Evolutionary conservation across 2,113 vertebrate species (phyloP), one percentile per base, ranked within the genome.

Genomic region (Synodontis membranacea): DNA sequence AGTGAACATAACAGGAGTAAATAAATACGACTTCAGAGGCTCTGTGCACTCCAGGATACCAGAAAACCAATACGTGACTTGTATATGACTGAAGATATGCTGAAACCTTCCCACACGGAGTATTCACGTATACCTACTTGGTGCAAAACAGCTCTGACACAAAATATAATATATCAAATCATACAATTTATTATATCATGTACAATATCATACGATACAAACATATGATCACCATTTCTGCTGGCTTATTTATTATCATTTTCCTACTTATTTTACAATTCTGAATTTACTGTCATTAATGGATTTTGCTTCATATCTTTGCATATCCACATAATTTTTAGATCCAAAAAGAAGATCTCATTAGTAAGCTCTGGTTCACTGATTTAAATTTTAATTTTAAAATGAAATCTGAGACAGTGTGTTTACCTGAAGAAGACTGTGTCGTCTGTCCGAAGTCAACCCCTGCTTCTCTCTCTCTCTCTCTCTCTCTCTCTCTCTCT

Each of bases 351-450:
- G 4, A 62, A 62, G 60, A 12, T 62, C 64, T 5, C 37, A 72
- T 72, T 42, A 42, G 68, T 21, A 72, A 72, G 37, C 34, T 39
- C 4, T 3, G 23, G 1, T 12, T 25, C 3, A 4, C 3, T 7
- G 31, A 68, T 37, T 68, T 2, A 37, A 68, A 66, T 7, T 34
- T n/a, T 2, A 62, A 34, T 15, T 66, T 34, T 15, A 34, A 31
- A 6, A 17, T 21, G 0, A 5, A 44, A 74, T 44, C 25, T 5
- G 44, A 31, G n/a, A 48, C 15, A 5, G 42, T 12, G 56, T 17
- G 44, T 86, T 91, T 91, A 93, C 92, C 92, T 92, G 92, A 80
- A 62, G 28, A 25, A 14, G 78, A 31, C 23, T 48, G 70, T 8
- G 64, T 17, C 4, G 23, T 72, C 28, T 42, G 21, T 86, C 31